Evolutionary conservation across 2,888 invertebrate genomes (phyloP), one percentile per base, ranked within the genome.

Genomic region (Ormyrus pomaceus): DNA sequence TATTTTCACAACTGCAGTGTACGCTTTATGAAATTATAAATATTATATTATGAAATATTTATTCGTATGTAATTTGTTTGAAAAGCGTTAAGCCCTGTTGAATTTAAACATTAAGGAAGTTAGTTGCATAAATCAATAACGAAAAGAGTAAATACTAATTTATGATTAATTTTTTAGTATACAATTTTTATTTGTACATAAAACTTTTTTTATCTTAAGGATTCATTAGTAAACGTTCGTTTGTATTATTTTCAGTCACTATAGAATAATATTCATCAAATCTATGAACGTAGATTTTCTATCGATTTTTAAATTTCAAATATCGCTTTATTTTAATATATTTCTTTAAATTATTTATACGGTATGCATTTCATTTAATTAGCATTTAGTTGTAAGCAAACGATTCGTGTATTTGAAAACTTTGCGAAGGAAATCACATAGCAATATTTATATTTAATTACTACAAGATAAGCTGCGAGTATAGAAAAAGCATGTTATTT

Each of bases 361-460:
- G 46, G 34, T 58, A 62, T 59, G 72, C 71, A 80, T 80, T 61
- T 76, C 45, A 10, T 66, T 80, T 71, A 8, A 46, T 61, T 65
- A 76, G 80, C 76, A 80, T 76, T 80, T 75, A 76, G 48, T n/a
- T 55, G 19, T 71, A 61, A 71, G 13, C n/a, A 56, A 68, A 71
- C 71, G 71, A 80, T 66, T 66, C 4, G 61, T 72, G 65, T 71
- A 80, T 76, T 75, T 68, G 2, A 58, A 73, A 72, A 55, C 19
- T 68, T 34, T 34, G 13, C 46, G 55, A 61, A 50, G 75, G 7
- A 66, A 8, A 70, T 65, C 61, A 59, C 46, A 64, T 70, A 76
- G 80, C 76, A 76, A 76, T 80, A 79, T 74, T 74, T 72, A 34
- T 80, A 79, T 74, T 74, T 72, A 34, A 78, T 53, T 53, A 79